These are phyloP conservation scores for Gastracanthus pulcherrimus DNA, from an alignment of 2,888 invertebrate genomes.

Conservation along the genomic window DNA sequence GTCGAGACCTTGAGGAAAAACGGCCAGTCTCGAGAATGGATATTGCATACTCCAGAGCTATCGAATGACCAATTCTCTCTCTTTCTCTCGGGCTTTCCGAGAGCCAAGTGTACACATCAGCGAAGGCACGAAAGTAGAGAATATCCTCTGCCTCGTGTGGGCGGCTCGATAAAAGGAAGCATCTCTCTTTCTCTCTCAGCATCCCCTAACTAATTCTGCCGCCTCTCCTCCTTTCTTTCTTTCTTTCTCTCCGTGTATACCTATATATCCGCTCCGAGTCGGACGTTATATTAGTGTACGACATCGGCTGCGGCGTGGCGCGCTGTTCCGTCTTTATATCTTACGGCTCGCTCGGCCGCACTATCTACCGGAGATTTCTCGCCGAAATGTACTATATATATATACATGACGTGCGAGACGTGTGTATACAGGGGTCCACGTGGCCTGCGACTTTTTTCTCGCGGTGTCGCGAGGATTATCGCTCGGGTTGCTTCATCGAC, in stretches of 20 bases:
- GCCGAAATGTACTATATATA: no score
- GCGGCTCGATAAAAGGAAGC: conserved; percentile 39
- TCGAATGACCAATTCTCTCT: conserved; percentile 58
- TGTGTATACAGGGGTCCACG: no score
- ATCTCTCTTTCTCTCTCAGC: not conserved
- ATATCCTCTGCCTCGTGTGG: not conserved
- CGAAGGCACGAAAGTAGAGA: not conserved
- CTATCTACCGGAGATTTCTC: no score
- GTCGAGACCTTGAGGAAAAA: not conserved
- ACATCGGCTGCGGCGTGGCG: no score
- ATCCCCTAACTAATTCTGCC: conserved; percentile 39
- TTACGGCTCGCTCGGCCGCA: no score
- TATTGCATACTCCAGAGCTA: conserved; percentile 53
- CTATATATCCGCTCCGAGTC: no score
- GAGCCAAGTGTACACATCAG: not conserved
- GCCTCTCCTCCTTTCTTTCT: not conserved
- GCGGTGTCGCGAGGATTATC: not conserved
- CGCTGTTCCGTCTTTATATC: no score
- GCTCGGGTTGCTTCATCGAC: no score
- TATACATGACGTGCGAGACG: no score
- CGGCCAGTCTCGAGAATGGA: conserved; percentile 47
- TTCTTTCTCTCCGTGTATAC: no score
- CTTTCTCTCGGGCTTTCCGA: conserved; percentile 1
- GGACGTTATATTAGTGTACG: no score
- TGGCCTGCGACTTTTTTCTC: no score